Evolutionary conservation across 2,113 vertebrate genomes (phyloP), one percentile per base, ranked within the genome.

Genomic region (Heteronetta atricapilla): DNA sequence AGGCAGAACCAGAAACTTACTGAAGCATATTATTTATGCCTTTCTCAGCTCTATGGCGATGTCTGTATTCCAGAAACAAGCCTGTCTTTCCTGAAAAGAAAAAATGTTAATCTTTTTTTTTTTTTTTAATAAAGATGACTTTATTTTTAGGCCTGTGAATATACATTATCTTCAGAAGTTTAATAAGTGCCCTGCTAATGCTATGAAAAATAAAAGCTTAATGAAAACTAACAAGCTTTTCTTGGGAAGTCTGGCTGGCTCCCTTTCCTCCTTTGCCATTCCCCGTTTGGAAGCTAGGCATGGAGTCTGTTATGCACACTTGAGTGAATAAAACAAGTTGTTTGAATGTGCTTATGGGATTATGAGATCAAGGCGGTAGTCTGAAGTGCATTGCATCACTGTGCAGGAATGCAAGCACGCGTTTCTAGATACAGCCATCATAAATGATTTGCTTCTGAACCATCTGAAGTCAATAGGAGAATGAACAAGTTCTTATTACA

Each of bases 81-180:
- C 22, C 29, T 56, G 55, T 76, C 69, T 89, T 84, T 69, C 67
- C 44, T 87, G 86, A 68, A 82, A 73, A 85, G 15, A 82, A 95
- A 58, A 72, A 58, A 52, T 14, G 8, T 6, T 79, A 36, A 4
- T 46, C 17, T 46, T 79, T 60, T 69, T 56, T 20, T 70, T 42
- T 33, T 28, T 48, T 79, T 56, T 3, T 25, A 60, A 58, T 34
- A 62, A 36, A 64, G 7, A 11, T 77, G 5, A 31, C 53, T 85
- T 52, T 82, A 33, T 55, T 90, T 90, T 67, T 73, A 33, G 46
- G 15, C 14, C 50, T 69, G 22, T 79, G 78, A 92, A 70, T 90
- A 23, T 11, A 8, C 70, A 3, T 48, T 55, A n/a, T 79, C 22
- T 90, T 89, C 36, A 77, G 50, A 93, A 77, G n/a, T 74, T 8